Evolutionary conservation across 1,140 invertebrate genomes (phyloP).

Genomic region (Ips nitidus): DNA sequence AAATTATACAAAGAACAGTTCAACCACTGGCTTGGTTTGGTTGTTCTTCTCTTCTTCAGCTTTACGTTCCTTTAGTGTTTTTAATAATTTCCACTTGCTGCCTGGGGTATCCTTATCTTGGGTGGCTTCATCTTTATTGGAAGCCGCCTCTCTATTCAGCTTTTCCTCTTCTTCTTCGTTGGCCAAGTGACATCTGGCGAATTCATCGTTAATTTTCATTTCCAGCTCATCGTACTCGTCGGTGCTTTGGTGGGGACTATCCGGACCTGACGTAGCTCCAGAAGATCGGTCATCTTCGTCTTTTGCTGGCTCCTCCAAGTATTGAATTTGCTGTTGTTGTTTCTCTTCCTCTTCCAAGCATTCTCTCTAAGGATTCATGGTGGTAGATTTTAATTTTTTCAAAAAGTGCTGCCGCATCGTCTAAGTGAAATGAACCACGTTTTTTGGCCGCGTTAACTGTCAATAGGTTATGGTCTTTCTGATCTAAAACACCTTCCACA

Average conservation of each 20-base stretch:
- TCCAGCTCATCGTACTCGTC: conserved; percentile 68
- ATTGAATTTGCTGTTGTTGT: conserved; percentile 45
- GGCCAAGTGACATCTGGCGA: conserved; percentile 50
- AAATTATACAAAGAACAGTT: no score
- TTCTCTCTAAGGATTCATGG: conserved; percentile 33
- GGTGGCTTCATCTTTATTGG: conserved; percentile 56
- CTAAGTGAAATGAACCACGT: conserved; percentile 42
- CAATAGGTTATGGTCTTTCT: conserved; percentile 47
- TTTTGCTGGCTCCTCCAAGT: conserved; percentile 48
- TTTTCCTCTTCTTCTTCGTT: conserved; percentile 50
- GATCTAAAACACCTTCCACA: conserved; percentile 47
- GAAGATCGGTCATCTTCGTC: conserved; percentile 63
- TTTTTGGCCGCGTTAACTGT: conserved; percentile 53
- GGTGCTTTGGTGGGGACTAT: conserved; percentile 73
- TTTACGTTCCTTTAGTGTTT: conserved; percentile 85
- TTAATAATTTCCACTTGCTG: conserved; percentile 88
- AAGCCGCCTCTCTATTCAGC: conserved; percentile 43
- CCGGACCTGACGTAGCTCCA: conserved; percentile 83
- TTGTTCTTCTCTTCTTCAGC: conserved; percentile 67
- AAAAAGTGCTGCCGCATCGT: conserved; percentile 48
- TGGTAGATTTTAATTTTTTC: conserved; percentile 58
- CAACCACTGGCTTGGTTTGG: no score
- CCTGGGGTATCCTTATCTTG: conserved; percentile 56
- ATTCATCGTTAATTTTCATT: conserved; percentile 44
- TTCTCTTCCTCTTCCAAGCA: conserved; percentile 38